These are phyloP conservation scores for Agrilus biguttatus DNA, from an alignment of 2,888 invertebrate species.

Conservation along the genomic window DNA sequence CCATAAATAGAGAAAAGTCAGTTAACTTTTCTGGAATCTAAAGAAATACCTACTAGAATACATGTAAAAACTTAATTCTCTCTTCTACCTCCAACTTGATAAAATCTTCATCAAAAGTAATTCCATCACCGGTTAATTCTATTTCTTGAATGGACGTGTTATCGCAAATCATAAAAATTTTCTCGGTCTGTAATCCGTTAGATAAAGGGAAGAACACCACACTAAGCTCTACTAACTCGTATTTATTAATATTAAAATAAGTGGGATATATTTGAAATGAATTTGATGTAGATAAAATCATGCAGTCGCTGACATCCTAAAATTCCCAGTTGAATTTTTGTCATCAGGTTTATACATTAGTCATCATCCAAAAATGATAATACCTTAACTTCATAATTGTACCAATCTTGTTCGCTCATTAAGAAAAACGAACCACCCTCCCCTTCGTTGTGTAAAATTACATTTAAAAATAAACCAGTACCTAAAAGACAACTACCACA, in stretches of 20 bases:
- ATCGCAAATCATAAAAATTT: constrained; percentile 28
- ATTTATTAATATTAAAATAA: constrained; percentile 25
- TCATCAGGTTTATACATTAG: not conserved
- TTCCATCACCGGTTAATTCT: constrained; percentile 32
- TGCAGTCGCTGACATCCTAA: constrained; percentile 10
- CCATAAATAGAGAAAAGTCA: not conserved
- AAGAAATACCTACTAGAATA: not conserved
- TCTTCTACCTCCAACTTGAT: constrained; percentile 16
- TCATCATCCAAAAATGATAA: constrained; percentile 5
- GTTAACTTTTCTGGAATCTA: not conserved
- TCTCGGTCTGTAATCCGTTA: constrained; percentile 28
- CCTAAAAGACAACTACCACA: constrained; percentile 30
- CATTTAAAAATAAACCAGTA: constrained; percentile 17
- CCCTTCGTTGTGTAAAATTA: constrained; percentile 27
- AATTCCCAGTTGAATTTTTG: not conserved
- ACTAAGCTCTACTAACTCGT: constrained; percentile 25
- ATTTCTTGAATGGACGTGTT: constrained; percentile 27
- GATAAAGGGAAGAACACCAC: constrained; percentile 25
- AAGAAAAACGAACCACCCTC: constrained; percentile 29
- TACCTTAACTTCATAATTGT: constrained; percentile 24
- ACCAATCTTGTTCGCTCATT: constrained; percentile 32
- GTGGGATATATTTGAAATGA: constrained; percentile 29
- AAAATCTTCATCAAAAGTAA: constrained; percentile 22
- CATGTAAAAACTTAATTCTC: too few relatives aligned
- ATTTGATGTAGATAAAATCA: constrained; percentile 18